Percentiles rank a stretch among this genome's conserved stretches.
Evolutionary conservation across 2,113 vertebrate genomes (phyloP).

Genomic region (Rousettus leschenaultii): DNA sequence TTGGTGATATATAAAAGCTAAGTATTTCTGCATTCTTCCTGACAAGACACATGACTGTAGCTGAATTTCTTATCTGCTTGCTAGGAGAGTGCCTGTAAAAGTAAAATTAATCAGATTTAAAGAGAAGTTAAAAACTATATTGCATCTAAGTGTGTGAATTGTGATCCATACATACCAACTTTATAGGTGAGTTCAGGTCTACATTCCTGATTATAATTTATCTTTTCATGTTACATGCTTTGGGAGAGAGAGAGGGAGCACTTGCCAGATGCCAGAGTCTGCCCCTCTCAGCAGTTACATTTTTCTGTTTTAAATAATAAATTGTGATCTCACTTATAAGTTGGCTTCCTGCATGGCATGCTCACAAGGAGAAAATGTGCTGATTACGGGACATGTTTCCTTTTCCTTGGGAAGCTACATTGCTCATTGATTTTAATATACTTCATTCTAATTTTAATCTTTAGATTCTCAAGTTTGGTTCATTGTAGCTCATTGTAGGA

Average conservation of each 20-base stretch:
- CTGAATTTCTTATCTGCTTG: background rate
- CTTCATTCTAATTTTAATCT: conserved; percentile 13
- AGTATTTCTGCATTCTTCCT: background rate
- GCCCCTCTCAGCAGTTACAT: background rate
- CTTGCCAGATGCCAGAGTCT: background rate
- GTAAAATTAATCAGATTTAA: background rate
- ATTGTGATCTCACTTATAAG: background rate
- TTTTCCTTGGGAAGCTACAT: background rate
- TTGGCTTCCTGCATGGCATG: background rate
- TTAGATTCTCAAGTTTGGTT: background rate
- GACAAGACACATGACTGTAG: background rate
- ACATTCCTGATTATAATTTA: background rate
- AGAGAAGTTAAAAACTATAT: background rate
- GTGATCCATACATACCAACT: background rate
- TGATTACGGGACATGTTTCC: background rate
- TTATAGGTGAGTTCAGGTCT: background rate
- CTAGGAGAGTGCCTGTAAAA: background rate
- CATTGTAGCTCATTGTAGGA: background rate
- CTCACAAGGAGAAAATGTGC: background rate
- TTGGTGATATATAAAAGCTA: background rate
- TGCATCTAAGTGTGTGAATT: background rate
- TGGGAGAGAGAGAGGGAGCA: background rate
- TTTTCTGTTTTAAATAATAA: conserved; percentile 16
- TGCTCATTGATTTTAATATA: background rate
- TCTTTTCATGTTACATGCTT: background rate